Percentiles rank a stretch among this genome's conserved stretches.
phyloP scores from a whole-genome alignment of 2,888 invertebrate genomes.

The Pristionchus arcanus region DNA sequence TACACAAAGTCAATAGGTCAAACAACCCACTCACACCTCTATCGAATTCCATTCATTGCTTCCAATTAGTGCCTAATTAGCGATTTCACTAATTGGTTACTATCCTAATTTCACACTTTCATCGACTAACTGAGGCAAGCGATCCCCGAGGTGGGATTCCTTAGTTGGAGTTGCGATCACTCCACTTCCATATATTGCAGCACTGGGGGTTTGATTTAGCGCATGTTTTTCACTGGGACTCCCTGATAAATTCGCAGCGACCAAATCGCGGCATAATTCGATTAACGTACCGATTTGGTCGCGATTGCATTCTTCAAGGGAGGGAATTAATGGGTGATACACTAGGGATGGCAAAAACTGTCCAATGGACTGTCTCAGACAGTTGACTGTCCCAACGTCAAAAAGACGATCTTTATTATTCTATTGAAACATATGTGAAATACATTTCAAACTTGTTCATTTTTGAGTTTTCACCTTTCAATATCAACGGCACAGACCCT shows the following conservation, averaged over 20 bases:
- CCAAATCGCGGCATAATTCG: slow-evolving; percentile 12
- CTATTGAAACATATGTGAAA: no score
- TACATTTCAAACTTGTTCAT: no score
- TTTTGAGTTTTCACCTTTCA: no score
- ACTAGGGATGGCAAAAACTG: no score
- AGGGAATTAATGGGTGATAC: not conserved
- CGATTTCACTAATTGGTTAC: not conserved
- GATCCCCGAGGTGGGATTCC: no score
- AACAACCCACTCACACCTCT: slow-evolving; percentile 1
- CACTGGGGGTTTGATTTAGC: not conserved
- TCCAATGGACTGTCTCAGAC: no score
- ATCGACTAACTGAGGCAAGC: no score
- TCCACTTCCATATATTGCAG: not conserved
- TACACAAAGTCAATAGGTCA: slow-evolving; percentile 20
- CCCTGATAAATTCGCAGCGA: not conserved
- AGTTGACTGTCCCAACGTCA: no score
- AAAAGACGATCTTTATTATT: no score
- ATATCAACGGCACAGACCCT: no score
- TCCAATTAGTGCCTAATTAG: not conserved
- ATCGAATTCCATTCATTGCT: not conserved
- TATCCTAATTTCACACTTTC: no score
- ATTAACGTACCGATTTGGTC: not conserved
- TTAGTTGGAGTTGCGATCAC: no score
- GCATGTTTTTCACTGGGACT: not conserved
- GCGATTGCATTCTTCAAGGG: not conserved